phyloP scores from a whole-genome alignment of 1,140 invertebrate species.

The Pomacea maculata region DNA sequence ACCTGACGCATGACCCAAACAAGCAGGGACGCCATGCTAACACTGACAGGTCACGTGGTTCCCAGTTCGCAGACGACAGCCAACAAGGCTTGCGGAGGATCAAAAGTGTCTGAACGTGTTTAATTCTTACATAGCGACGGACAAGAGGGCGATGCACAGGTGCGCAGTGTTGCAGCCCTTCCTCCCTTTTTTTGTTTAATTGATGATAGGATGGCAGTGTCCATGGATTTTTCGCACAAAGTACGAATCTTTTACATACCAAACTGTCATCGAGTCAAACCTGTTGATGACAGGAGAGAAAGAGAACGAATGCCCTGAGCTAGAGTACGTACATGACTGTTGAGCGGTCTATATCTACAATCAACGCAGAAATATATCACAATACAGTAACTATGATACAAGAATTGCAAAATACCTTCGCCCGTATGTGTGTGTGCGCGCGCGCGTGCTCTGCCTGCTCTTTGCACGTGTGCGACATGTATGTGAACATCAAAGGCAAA shows the following conservation, averaged over 20 bases:
- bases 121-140: too few species aligned
- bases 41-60: neutral
- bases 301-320: neutral
- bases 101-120: neutral
- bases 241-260: neutral
- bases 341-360: neutral
- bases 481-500: too few species aligned
- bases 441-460: neutral
- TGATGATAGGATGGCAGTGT: neutral
- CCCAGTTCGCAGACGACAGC: neutral
- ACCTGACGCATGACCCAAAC: neutral
- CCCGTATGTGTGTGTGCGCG: neutral
- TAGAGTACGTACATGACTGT: neutral
- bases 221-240: neutral
- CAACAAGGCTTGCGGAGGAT: neutral
- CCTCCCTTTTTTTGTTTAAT: too few species aligned
- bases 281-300: neutral
- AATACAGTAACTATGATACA: neutral
- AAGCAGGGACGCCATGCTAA: neutral
- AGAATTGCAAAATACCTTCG: neutral
- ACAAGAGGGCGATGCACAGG: too few species aligned
- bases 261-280: neutral
- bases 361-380: neutral
- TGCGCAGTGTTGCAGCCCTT: too few species aligned
- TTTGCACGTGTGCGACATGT: too few species aligned